Evolutionary conservation across 2,888 invertebrate species (phyloP).

Genomic region (Synergus umbraculus): DNA sequence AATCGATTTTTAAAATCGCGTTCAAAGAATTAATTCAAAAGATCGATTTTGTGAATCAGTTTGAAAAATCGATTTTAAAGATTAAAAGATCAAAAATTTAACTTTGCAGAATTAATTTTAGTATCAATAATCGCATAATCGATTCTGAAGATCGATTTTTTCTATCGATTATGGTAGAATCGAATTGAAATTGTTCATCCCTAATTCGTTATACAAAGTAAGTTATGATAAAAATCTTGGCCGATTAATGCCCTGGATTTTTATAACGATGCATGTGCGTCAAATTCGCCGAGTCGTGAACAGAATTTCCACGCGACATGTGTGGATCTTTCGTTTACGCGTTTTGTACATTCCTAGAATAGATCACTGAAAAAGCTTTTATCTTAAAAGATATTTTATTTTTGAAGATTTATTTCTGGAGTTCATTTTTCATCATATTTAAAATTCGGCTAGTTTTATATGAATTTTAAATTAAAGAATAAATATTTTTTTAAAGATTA

Average conservation of each 20-base stretch:
- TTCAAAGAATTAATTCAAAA: too few relatives aligned
- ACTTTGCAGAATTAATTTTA: too few relatives aligned
- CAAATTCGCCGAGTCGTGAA: not conserved
- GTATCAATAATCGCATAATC: too few relatives aligned
- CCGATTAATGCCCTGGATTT: not conserved
- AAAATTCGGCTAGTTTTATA: not conserved
- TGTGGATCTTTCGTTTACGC: not conserved
- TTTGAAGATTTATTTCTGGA: not conserved
- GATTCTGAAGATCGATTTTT: too few relatives aligned
- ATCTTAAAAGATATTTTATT: slow-evolving; percentile 11
- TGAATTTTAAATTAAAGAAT: not conserved
- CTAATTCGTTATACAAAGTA: not conserved
- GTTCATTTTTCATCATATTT: not conserved
- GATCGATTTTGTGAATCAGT: too few relatives aligned
- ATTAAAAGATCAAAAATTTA: too few relatives aligned
- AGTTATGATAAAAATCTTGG: not conserved
- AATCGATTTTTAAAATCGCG: too few relatives aligned
- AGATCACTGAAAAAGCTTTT: not conserved
- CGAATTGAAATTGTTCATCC: too few relatives aligned
- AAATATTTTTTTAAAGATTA: too few relatives aligned
- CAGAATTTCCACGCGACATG: not conserved
- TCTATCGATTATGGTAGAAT: too few relatives aligned
- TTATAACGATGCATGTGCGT: not conserved
- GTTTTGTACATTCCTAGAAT: slow-evolving; percentile 25
- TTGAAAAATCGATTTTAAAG: too few relatives aligned